phyloP scores from a whole-genome alignment of 2,113 vertebrate genomes.

The Mus spicilegus region DNA sequence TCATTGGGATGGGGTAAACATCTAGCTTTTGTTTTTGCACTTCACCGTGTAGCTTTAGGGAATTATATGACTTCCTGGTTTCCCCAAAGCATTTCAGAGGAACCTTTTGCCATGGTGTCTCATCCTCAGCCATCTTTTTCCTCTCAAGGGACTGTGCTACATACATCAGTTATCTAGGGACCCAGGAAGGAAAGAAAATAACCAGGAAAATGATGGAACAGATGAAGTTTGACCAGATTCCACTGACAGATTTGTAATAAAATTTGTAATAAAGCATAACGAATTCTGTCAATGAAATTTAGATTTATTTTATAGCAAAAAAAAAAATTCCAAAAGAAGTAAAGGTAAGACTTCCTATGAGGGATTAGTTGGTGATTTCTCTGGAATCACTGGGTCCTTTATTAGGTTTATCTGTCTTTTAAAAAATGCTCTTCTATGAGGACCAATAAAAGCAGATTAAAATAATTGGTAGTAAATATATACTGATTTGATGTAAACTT shows the following conservation, averaged over 20 bases:
- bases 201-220: not conserved
- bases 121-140: not conserved
- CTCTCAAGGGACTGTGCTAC: not conserved
- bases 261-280: not conserved
- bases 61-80: conserved; percentile 59
- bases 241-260: not conserved
- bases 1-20: conserved; percentile 63
- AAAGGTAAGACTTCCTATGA: not conserved
- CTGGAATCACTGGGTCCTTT: not conserved
- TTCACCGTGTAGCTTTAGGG: not conserved
- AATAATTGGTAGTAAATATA: not conserved
- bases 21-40: conserved; percentile 64
- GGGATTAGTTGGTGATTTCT: not conserved
- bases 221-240: not conserved
- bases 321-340: not conserved
- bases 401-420: not conserved
- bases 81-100: conserved; percentile 57
- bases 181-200: not conserved
- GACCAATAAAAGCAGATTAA: not conserved
- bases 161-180: not conserved
- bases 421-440: not conserved
- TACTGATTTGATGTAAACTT: not conserved
- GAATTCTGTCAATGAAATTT: conserved; percentile 1
- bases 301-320: not conserved
- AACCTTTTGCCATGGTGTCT: conserved; percentile 11